Percentiles rank a stretch among this genome's conserved stretches.
phyloP scores from a whole-genome alignment of 2,888 invertebrate species.

The Ypsolopha scabrella region DNA sequence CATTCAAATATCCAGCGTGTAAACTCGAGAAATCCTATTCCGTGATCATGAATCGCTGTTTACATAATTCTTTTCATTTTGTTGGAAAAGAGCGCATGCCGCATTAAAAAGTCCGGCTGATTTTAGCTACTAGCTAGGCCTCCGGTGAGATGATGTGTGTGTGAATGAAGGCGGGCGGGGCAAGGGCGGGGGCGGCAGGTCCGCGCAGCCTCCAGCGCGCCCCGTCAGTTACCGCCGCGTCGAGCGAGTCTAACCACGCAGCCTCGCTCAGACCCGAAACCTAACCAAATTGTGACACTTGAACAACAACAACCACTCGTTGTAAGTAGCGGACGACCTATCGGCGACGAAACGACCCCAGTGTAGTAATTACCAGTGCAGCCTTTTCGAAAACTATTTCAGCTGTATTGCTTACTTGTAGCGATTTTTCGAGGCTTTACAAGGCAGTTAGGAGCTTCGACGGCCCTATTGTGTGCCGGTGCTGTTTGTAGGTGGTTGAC shows the following conservation, averaged over 20 bases:
- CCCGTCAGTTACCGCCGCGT: conserved; percentile 56
- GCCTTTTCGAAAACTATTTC: conserved; percentile 35
- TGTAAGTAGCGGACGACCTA: conserved; percentile 38
- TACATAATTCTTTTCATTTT: conserved; percentile 28
- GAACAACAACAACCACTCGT: conserved; percentile 19
- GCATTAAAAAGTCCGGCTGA: conserved; percentile 58
- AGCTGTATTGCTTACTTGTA: conserved; percentile 15
- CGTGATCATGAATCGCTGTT: conserved; percentile 25
- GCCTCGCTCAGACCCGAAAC: conserved; percentile 21
- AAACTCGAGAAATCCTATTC: background rate
- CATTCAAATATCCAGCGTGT: background rate
- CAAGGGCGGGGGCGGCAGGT: conserved; percentile 30
- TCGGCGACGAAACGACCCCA: background rate
- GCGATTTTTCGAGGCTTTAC: conserved; percentile 29
- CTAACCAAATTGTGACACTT: conserved; percentile 41
- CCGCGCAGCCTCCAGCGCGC: conserved; percentile 60
- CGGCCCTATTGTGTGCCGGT: background rate
- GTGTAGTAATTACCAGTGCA: conserved; percentile 15
- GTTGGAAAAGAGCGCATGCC: conserved; percentile 56
- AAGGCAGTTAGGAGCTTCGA: conserved; percentile 27
- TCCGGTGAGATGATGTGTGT: conserved; percentile 32
- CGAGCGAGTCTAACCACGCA: conserved; percentile 44
- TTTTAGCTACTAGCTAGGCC: conserved; percentile 52
- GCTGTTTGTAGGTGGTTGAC: conserved; percentile 1
- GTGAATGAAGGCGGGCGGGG: conserved; percentile 63